phyloP scores from a whole-genome alignment of 2,113 vertebrate genomes.

The Piaya cayana region DNA sequence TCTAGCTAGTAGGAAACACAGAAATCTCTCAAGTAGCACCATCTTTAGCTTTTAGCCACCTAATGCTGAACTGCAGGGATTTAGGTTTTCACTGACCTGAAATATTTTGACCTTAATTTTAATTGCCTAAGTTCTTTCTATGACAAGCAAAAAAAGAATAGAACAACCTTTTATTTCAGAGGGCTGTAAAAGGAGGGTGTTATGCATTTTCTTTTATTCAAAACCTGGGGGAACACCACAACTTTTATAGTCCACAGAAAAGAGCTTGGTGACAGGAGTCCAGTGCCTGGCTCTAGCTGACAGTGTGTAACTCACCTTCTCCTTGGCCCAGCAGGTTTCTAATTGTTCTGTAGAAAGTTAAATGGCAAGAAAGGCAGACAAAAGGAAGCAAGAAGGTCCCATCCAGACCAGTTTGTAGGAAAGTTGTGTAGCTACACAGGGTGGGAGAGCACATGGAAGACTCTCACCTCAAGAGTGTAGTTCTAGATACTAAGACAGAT shows the following conservation, averaged over 20 bases:
- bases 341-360: neutral
- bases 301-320: fast-evolving
- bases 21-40: neutral
- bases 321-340: neutral
- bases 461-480: fast-evolving
- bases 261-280: neutral
- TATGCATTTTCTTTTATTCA: neutral
- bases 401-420: neutral
- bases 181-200: neutral
- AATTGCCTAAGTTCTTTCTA: neutral
- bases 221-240: neutral
- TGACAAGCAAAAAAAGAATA: neutral
- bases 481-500: neutral
- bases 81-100: neutral
- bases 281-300: neutral
- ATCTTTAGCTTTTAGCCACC: neutral
- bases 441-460: fast-evolving
- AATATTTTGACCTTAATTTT: neutral
- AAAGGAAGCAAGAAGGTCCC: neutral
- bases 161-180: neutral
- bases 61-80: neutral
- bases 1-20: fast-evolving
- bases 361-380: neutral
- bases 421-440: neutral
- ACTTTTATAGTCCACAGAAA: neutral